These are phyloP conservation scores for Odontophorus gujanensis DNA, from an alignment of 2,113 vertebrate genomes.

Conservation along the genomic window DNA sequence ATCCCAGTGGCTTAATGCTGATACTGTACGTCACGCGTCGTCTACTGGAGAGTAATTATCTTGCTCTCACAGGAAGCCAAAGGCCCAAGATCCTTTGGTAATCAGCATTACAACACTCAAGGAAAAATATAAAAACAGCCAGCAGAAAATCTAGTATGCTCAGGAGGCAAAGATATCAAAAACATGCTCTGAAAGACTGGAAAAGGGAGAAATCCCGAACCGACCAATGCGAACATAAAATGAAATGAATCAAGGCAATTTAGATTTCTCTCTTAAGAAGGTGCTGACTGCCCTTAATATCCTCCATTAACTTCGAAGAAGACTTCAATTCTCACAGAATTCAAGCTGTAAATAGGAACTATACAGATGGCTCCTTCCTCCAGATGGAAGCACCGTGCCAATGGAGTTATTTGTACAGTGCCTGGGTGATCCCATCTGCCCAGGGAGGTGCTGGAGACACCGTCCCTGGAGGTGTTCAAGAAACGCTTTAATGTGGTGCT, in stretches of 20 bases:
- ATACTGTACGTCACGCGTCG: conserved; percentile 41
- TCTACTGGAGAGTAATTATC: conserved; percentile 72
- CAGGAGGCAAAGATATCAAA: conserved; percentile 40
- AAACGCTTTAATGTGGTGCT: no score
- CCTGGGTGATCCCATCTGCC: background rate
- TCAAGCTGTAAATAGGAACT: background rate
- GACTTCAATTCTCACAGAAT: conserved; percentile 41
- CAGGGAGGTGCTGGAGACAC: no score
- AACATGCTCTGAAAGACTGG: background rate
- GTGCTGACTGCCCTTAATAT: conserved; percentile 26
- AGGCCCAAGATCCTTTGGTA: conserved; percentile 40
- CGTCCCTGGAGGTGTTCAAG: no score
- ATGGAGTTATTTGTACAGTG: fast-evolving
- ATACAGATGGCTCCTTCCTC: background rate
- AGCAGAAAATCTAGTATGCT: conserved; percentile 9
- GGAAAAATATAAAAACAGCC: conserved; percentile 46
- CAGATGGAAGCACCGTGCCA: background rate
- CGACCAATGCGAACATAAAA: background rate
- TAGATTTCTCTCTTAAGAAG: conserved; percentile 41
- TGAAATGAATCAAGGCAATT: conserved; percentile 18
- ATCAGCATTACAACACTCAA: conserved; percentile 55
- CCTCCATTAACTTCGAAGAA: conserved; percentile 56
- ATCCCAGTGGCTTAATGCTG: conserved; percentile 65
- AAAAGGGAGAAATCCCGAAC: conserved; percentile 4
- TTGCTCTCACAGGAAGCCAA: conserved; percentile 69